These are phyloP conservation scores for Himalopsyche japonica DNA, from an alignment of 2,888 invertebrate genomes.

Conservation along the genomic window DNA sequence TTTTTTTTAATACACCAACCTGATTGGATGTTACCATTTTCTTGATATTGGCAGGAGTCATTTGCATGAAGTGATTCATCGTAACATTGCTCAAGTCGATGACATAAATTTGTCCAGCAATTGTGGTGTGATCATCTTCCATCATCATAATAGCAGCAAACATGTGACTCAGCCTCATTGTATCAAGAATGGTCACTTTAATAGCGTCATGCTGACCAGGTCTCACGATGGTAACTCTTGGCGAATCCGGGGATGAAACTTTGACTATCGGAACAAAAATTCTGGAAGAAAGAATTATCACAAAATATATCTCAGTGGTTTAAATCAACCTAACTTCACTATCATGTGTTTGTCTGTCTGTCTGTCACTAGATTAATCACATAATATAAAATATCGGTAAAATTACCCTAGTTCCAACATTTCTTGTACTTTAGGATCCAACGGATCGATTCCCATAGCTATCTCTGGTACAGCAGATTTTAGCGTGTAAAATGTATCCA, in stretches of 20 bases:
- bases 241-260: conserved; percentile 46
- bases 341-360: too few species aligned
- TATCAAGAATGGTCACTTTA: conserved; percentile 47
- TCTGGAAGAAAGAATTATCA: neutral
- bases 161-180: conserved; percentile 45
- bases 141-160: conserved; percentile 52
- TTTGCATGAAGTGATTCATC: conserved; percentile 57
- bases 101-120: conserved; percentile 54
- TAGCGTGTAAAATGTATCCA: conserved; percentile 59
- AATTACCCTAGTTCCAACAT: conserved; percentile 18
- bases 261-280: conserved; percentile 45
- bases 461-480: conserved; percentile 23
- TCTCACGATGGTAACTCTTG: conserved; percentile 58
- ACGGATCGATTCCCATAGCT: conserved; percentile 14
- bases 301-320: too few species aligned
- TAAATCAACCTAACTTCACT: too few species aligned
- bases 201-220: conserved; percentile 56
- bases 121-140: conserved; percentile 58
- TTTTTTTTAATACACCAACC: conserved; percentile 42
- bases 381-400: too few species aligned
- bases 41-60: conserved; percentile 59
- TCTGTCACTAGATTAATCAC: too few species aligned
- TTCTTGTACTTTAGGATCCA: conserved; percentile 10
- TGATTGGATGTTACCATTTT: conserved; percentile 53
- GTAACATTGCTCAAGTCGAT: conserved; percentile 58